Evolutionary conservation across 2,797 vertebrate genomes (phyloP), one percentile per base, ranked within the genome.

Genomic region (Scolopax bukidnonensis): DNA sequence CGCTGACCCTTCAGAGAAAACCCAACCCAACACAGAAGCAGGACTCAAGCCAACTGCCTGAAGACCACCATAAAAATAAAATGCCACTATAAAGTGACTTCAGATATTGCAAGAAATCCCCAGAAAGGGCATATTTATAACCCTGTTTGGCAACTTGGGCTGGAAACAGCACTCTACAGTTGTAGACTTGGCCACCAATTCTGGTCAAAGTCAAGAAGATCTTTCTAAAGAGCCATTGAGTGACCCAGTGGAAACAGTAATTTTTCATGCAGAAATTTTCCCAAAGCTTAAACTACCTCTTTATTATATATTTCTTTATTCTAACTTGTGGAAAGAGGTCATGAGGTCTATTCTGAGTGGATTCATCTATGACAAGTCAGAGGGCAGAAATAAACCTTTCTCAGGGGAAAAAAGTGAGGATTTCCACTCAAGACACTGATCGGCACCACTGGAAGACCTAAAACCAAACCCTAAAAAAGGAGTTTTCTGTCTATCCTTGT

Each of bases 41-140:
- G 51, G 54, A 80, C 59, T 54, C 50, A 38, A 69, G 51, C 50
- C 77, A 81, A 16, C 33, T 18, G 71, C 79, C 45, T 7, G 4
- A 93, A 90, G 77, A 70, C 27, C 11, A 36, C 65, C 67, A 50
- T 84, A 86, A 95, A 93, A 96, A 87, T 80, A 67, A 93, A 89
- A 81, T 6, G 9, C n/a, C 5, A 4, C 88, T 54, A 73, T 50
- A 69, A 92, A 93, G 41, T 25, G 45, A 81, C 57, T 89, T 94
- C 80, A 88, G 70, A 89, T 84, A 87, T 30, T 53, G 67, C 71
- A 78, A 84, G 84, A 93, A 93, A 81, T 71, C 61, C 61, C 88
- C 61, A 40, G 36, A 57, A 67, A 50, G 50, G 41, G 28, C 68
- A 12, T 47, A 64, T 84, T 91, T 86, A 77, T 4, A 70, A 75